Base-by-base conservation (phyloP, 1,140 invertebrate species). In the Meteorus sp. region DNA sequence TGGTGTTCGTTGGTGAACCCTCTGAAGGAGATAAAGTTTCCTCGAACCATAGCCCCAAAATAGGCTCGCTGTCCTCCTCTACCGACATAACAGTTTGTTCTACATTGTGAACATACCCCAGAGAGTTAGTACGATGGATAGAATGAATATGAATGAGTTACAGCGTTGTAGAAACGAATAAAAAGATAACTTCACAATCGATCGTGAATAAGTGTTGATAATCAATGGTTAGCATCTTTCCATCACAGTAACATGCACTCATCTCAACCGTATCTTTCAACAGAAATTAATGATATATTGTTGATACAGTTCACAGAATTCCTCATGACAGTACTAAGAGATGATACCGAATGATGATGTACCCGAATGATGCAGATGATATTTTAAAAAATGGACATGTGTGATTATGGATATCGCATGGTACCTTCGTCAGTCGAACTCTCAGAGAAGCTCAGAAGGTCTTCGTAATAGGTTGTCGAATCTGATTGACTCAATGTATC, bases 31-130 rank as follows among this genome's bases (percentile, higher is more conserved):
- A 89, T 11, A 95, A 75, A 0, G 93, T 94, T 75, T 94, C 92
- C 73, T 95, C 93, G 80, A 96, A 94, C 92, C 93, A 95, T 54
- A 93, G 84, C 0, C 93, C 93, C 67, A 96, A 83, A 60, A 96
- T 88, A 1, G 93, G 92, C 76, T 96, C 94, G 77, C 91, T 94
- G 78, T 94, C 92, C 79, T 93, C 91, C 65, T 80, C 78, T 78
- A 71, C 65, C 69, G 71, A 78, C 72, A 78, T 73, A 79, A 74
- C 64, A 77, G 69, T 74, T 75, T 75, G 71, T 74, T 75, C 70
- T 70, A 71, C 69, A 69, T 71, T 69, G 65, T 64, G 67, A 73
- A 71, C 66, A 73, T 60, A 71, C 65, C 69, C 62, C 66, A 67
- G 54, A 69, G 65, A 61, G 61, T 73, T 75, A 73, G 71, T 71